phyloP scores from a whole-genome alignment of 2,113 vertebrate species.

The Mastomys coucha region DNA sequence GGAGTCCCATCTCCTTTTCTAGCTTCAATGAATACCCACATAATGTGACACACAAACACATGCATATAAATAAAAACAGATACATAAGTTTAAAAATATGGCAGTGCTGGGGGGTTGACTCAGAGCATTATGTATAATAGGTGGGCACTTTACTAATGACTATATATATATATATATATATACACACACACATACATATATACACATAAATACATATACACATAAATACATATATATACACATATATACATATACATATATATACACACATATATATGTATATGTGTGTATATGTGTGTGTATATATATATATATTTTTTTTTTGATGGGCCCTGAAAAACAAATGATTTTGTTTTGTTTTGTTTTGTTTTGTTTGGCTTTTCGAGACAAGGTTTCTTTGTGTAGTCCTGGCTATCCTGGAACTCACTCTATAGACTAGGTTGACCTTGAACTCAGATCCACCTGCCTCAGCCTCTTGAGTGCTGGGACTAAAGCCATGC shows the following conservation, averaged over 20 bases:
- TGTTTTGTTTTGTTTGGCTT: not conserved
- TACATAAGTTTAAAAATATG: not conserved
- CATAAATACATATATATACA: too few relatives aligned
- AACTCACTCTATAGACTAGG: not conserved
- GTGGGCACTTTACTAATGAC: too few relatives aligned
- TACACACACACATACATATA: too few relatives aligned
- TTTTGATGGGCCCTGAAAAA: not conserved
- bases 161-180: too few relatives aligned
- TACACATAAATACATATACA: too few relatives aligned
- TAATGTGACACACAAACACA: not conserved
- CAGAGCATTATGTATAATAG: not conserved
- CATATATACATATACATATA: too few relatives aligned
- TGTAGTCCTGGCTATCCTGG: not conserved
- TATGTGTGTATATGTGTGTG: too few relatives aligned
- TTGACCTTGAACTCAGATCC: not conserved
- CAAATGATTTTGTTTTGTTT: conserved; percentile 11
- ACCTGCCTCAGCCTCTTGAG: not conserved
- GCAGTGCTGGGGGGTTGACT: not conserved
- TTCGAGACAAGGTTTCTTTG: not conserved
- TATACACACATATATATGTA: too few relatives aligned
- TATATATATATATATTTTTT: too few relatives aligned
- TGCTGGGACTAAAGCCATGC: not conserved
- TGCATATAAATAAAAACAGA: not conserved
- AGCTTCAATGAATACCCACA: not conserved
- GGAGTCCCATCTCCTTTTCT: not conserved